Conservation (phyloP, 2,888 invertebrate species). For the Temnothorax unifasciatus region DNA sequence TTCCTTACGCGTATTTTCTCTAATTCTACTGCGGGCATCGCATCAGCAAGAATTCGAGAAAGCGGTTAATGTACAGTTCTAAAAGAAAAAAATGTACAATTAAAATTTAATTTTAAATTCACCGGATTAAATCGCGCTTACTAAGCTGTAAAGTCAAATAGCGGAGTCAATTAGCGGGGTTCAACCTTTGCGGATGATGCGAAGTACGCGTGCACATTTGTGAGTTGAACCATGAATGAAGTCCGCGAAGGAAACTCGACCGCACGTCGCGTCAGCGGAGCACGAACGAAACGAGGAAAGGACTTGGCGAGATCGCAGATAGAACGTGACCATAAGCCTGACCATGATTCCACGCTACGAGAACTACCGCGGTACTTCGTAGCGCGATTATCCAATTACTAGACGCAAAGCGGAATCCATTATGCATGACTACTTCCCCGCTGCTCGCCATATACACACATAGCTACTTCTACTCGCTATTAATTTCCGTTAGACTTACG, state of each 20-base stretch:
- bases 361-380: slow-evolving; percentile 45
- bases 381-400: slow-evolving; percentile 74
- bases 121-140: not conserved
- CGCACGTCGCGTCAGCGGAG: slow-evolving; percentile 44
- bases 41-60: not conserved
- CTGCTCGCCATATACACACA: slow-evolving; percentile 50
- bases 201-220: not conserved
- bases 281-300: slow-evolving; percentile 47
- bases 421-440: slow-evolving; percentile 67
- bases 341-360: slow-evolving; percentile 68
- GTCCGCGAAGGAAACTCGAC: slow-evolving; percentile 50
- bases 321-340: slow-evolving; percentile 63
- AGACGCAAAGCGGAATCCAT: slow-evolving; percentile 71
- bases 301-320: slow-evolving; percentile 65
- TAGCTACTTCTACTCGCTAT: slow-evolving; percentile 55
- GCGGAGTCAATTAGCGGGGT: no score
- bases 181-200: no score
- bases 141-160: not conserved
- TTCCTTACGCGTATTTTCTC: no score
- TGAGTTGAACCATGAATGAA: slow-evolving; percentile 28
- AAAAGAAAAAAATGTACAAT: not conserved
- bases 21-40: not conserved
- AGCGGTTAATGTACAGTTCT: not conserved
- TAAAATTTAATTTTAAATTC: not conserved
- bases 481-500: slow-evolving; percentile 68